Evolutionary conservation across 2,888 invertebrate genomes (phyloP), one percentile per base, ranked within the genome.

Genomic region (Baccha elongata): DNA sequence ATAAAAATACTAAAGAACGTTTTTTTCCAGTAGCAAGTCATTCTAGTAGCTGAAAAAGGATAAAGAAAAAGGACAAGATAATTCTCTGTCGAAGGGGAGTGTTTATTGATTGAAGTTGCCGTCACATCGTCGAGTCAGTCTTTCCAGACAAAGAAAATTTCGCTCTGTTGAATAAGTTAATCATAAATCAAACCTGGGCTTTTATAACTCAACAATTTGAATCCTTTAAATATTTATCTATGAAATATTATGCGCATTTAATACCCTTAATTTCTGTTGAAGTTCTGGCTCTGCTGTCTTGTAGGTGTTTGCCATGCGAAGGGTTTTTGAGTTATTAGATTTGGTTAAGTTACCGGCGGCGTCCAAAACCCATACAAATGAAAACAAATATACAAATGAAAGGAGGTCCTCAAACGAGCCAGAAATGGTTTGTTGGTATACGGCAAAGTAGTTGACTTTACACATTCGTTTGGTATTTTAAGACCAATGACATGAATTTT

Each of bases 151-250:
- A 13, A 50, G 21, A 19, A 50, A 26, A 26, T 50, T 40, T 15
- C 15, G 23, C 32, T 55, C 23, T 15, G 17, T 8, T 48, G 32
- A 23, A 67, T 58, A 74, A 58, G 42, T 32, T 67, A 58, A 50
- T 48, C 55, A 58, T 65, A 48, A 74, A 55, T 71, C 42, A 32
- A 23, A 23, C 26, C 13, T 13, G 21, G 7, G 44, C 13, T 23
- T 21, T 44, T 44, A 19, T 53, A 15, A 23, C n/a, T 46, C 13
- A 29, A 37, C 11, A 21, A 35, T 26, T 26, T 4, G 7, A 19
- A 55, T 17, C 35, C 42, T 35, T 44, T 29, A 15, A 52, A 52
- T 53, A 40, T 15, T 8, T n/a, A 46, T 40, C 15, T n/a, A 23
- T n/a, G 50, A 6, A 42, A 10, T 29, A 35, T 15, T 26, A 32